Conservation (phyloP, 2,113 vertebrate genomes). For the Grallaria varia region DNA sequence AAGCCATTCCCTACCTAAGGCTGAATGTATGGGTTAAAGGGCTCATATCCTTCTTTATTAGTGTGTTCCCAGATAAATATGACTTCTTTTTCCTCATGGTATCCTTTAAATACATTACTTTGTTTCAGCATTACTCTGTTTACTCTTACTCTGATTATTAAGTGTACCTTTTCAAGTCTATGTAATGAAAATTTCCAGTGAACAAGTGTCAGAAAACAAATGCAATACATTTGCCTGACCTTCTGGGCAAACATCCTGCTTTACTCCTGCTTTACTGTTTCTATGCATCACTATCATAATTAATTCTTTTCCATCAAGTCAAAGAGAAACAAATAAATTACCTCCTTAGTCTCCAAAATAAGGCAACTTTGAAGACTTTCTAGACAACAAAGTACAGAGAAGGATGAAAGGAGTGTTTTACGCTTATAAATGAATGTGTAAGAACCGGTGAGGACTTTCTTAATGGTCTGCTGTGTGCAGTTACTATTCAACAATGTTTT, state of each 20-base stretch:
- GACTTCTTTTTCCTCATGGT: neutral
- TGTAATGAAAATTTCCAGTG: neutral
- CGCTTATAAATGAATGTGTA: neutral
- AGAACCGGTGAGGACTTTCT: neutral
- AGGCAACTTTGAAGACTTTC: neutral
- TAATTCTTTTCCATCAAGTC: neutral
- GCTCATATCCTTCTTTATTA: neutral
- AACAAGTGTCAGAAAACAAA: neutral
- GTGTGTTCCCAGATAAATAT: neutral
- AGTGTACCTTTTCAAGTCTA: neutral
- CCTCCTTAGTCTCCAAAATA: neutral
- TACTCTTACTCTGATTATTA: neutral
- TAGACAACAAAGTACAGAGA: neutral
- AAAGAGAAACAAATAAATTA: neutral
- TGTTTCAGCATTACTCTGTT: neutral
- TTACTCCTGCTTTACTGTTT: neutral
- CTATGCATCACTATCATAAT: neutral
- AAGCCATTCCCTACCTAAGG: neutral
- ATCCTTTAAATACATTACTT: neutral
- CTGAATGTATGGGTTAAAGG: neutral
- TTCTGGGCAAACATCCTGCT: neutral
- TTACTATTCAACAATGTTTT: neutral
- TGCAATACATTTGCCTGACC: neutral
- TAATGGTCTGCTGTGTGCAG: neutral
- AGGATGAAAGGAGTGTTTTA: neutral